phyloP scores from a whole-genome alignment of 1,140 invertebrate genomes.

The Probaryconus sp. region DNA sequence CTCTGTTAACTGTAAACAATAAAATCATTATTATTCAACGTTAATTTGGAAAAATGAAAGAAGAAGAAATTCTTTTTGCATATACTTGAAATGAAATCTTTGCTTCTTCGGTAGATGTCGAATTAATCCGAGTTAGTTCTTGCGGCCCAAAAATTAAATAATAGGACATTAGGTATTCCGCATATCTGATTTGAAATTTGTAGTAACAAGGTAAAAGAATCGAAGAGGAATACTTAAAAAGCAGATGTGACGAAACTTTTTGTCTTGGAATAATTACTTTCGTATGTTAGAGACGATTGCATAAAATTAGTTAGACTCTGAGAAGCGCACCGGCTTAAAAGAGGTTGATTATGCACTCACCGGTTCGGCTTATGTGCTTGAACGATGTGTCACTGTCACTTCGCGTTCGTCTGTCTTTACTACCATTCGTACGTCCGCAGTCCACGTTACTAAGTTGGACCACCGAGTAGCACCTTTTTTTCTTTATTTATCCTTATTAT shows the following conservation, averaged over 20 bases:
- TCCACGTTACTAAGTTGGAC: constrained; percentile 43
- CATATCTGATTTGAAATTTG: too few relatives aligned
- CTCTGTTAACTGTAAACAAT: too few relatives aligned
- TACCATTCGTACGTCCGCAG: constrained; percentile 53
- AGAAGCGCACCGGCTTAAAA: constrained; percentile 44
- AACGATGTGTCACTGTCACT: constrained; percentile 70
- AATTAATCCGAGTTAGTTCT: too few relatives aligned
- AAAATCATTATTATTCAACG: too few relatives aligned
- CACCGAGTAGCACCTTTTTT: constrained; percentile 61
- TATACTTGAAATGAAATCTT: too few relatives aligned
- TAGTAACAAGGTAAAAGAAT: not conserved
- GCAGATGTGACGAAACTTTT: constrained; percentile 34
- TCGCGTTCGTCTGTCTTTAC: constrained; percentile 57
- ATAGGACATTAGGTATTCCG: too few relatives aligned
- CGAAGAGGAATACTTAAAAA: constrained; percentile 1
- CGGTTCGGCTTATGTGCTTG: constrained; percentile 53
- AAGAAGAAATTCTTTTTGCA: too few relatives aligned
- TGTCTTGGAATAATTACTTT: constrained; percentile 36
- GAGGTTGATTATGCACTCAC: constrained; percentile 66
- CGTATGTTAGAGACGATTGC: constrained; percentile 49
- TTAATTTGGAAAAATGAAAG: too few relatives aligned
- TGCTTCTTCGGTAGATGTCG: too few relatives aligned
- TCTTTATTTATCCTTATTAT: constrained; percentile 46
- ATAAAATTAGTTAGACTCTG: constrained; percentile 57
- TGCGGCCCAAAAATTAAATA: too few relatives aligned